These are phyloP conservation scores for Nesogale talazaci DNA, from an alignment of 2,113 vertebrate genomes.

Conservation along the genomic window DNA sequence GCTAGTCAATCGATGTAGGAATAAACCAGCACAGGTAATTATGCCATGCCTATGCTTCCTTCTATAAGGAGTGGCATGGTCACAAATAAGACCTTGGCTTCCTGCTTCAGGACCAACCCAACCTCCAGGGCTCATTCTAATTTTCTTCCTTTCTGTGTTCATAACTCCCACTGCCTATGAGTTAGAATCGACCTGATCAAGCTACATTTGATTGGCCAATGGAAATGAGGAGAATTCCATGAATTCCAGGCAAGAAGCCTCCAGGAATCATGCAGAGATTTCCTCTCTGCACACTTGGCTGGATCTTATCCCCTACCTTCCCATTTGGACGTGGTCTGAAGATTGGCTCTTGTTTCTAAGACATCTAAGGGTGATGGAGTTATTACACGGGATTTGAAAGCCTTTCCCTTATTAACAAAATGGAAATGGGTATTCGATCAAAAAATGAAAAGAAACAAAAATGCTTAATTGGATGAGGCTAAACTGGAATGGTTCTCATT, in stretches of 20 bases:
- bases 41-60: no score
- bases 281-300: not conserved
- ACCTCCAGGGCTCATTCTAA: no score
- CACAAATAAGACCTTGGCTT: no score
- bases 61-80: no score
- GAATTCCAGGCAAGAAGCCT: constrained; percentile 9
- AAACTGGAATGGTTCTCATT: constrained; percentile 39
- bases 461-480: not conserved
- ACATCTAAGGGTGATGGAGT: not conserved
- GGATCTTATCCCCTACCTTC: not conserved
- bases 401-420: not conserved
- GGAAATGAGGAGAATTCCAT: constrained; percentile 6
- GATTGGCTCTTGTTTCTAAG: constrained; percentile 29
- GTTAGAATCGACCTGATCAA: not conserved
- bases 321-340: constrained; percentile 1
- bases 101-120: no score
- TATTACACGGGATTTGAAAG: not conserved
- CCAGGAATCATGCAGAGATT: not conserved
- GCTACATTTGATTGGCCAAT: not conserved
- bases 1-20: no score
- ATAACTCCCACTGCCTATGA: not conserved
- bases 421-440: not conserved
- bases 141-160: not conserved
- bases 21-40: no score
- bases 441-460: not conserved